phyloP scores from a whole-genome alignment of 1,140 invertebrate genomes.

The Matsumurasca onukii region DNA sequence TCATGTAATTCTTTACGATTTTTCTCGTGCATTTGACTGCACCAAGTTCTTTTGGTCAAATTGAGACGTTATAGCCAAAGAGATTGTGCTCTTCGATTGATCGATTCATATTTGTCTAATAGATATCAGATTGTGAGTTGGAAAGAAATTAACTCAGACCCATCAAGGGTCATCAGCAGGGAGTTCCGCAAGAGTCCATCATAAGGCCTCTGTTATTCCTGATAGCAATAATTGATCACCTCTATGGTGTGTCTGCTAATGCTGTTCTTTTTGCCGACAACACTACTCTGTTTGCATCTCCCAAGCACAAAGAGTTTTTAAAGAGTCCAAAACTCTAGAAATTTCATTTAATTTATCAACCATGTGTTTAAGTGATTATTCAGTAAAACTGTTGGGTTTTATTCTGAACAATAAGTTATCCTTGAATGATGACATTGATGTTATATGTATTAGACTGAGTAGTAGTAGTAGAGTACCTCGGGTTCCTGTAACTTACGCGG shows the following conservation, averaged over 20 bases:
- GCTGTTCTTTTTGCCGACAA: background rate
- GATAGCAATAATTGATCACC: background rate
- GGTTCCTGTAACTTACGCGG: too few relatives aligned
- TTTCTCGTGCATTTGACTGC: conserved; percentile 12
- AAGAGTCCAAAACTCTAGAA: background rate
- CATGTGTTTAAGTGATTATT: background rate
- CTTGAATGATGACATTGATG: background rate
- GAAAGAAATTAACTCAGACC: background rate
- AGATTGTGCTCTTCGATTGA: background rate
- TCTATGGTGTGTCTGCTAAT: background rate
- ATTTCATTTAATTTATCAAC: background rate
- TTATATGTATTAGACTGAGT: background rate
- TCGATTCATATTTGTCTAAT: background rate
- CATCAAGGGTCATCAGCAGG: background rate
- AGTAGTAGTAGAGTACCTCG: background rate
- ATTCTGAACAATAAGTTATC: background rate
- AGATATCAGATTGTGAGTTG: conserved; percentile 1
- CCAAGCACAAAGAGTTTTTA: background rate
- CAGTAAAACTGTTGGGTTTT: background rate
- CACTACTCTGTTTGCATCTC: background rate
- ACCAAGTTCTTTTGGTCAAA: background rate
- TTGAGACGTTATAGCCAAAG: background rate
- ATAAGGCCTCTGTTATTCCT: background rate
- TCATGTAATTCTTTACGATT: background rate
- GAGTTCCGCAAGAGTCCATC: background rate